phyloP scores from a whole-genome alignment of 2,113 vertebrate genomes.

The Solenodon paradoxus region DNA sequence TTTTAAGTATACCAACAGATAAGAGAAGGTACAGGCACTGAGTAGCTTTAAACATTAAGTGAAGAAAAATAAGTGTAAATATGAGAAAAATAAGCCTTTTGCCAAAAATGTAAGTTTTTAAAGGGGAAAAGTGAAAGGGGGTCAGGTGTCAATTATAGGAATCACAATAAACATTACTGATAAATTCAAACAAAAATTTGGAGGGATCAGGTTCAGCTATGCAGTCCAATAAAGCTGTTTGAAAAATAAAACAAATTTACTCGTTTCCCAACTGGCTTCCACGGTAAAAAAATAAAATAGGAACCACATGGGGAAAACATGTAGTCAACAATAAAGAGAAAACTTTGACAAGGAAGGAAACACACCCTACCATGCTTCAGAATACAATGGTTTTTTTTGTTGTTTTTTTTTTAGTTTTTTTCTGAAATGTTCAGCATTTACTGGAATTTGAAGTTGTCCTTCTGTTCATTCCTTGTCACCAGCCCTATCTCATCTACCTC shows the following conservation, averaged over 20 bases:
- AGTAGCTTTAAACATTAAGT: not conserved
- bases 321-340: not conserved
- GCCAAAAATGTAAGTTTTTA: conserved; percentile 33
- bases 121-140: conserved; percentile 18
- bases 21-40: not conserved
- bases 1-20: conserved; percentile 18
- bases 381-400: conserved; percentile 1
- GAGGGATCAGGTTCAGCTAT: conserved; percentile 15
- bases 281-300: not conserved
- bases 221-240: not conserved
- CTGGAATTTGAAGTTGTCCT: conserved; percentile 3
- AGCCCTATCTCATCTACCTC: not conserved
- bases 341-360: conserved; percentile 37
- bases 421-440: conserved; percentile 45
- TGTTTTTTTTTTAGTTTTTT: too few relatives aligned
- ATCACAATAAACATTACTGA: conserved; percentile 11
- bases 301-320: not conserved
- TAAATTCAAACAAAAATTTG: conserved; percentile 34
- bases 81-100: conserved; percentile 36
- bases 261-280: conserved; percentile 8
- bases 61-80: conserved; percentile 38
- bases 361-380: not conserved
- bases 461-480: conserved; percentile 7
- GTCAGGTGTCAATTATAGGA: not conserved
- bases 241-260: conserved; percentile 40